Conservation (phyloP, 2,888 invertebrate genomes). For the Disparrhopalites patrizii region DNA sequence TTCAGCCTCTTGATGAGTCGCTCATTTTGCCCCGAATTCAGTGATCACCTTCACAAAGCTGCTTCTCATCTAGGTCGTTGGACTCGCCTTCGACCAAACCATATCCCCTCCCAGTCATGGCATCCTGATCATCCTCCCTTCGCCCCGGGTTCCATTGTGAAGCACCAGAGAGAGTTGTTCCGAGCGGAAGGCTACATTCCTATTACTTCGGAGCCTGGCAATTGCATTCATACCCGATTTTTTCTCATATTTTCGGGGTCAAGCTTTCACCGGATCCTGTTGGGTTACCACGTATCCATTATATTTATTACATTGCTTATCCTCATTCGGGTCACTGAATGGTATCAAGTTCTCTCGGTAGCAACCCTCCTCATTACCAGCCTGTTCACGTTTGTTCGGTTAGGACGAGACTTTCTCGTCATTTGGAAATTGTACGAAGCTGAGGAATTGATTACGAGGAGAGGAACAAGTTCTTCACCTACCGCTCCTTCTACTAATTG, state of each 20-base stretch:
- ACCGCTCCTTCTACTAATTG: too few relatives aligned
- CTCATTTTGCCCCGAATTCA: conserved; percentile 46
- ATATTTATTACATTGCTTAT: conserved; percentile 74
- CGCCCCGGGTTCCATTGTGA: conserved; percentile 64
- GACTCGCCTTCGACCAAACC: conserved; percentile 60
- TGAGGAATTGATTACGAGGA: conserved; percentile 56
- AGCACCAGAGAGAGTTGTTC: conserved; percentile 68
- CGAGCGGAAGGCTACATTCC: conserved; percentile 67
- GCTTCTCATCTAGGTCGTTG: conserved; percentile 84
- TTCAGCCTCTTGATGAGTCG: conserved; percentile 71
- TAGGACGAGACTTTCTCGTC: conserved; percentile 79
- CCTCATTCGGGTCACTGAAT: conserved; percentile 74
- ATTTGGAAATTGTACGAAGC: conserved; percentile 76
- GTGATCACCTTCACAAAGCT: conserved; percentile 85
- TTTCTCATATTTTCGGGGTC: conserved; percentile 87
- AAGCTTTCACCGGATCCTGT: conserved; percentile 68
- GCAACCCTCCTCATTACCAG: conserved; percentile 82
- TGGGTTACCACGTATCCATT: conserved; percentile 57
- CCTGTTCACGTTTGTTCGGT: conserved; percentile 85
- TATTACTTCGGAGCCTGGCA: conserved; percentile 84
- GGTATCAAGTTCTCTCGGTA: conserved; percentile 87
- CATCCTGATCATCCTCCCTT: conserved; percentile 21
- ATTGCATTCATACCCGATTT: conserved; percentile 67
- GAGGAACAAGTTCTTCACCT: conserved; percentile 2
- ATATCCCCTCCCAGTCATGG: conserved; percentile 53